Evolutionary conservation across 2,113 vertebrate species (phyloP), one percentile per base, ranked within the genome.

Genomic region (Egretta garzetta): DNA sequence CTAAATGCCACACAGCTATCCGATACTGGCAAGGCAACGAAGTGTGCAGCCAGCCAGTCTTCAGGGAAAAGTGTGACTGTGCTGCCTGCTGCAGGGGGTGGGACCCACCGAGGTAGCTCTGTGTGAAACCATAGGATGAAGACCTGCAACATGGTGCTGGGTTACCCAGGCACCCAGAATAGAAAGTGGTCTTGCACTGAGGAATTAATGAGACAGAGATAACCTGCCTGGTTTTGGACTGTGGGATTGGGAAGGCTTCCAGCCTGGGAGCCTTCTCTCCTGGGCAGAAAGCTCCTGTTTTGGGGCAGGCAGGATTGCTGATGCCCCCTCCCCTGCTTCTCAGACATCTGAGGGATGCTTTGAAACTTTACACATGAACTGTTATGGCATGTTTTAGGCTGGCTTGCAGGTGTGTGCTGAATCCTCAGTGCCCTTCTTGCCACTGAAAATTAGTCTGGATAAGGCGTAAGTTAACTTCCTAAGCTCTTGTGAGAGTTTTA

Each of bases 61-160:
- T 24, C 3, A 3, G 12, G 13, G 8, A 5, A 83, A 2, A 0
- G 4, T 39, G 26, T 4, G 1, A 50, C 56, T 2, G 1, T 14
- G 24, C 30, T 86, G 26, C 28, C 45, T 43, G 12, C 27, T 73
- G 23, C 7, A 28, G 20, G 12, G 4, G 8, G 5, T n/a, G 16
- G 18, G 18, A 52, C 1, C 23, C 35, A 56, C 7, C 1, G 2
- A 35, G 24, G 21, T 9, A 80, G 17, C 8, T 81, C 4, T 50
- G 5, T 8, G 14, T 35, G 66, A 82, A 85, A 60, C 14, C 32
- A 20, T 8, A 21, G 10, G 8, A 73, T 49, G 60, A 85, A 92
- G 86, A 2, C 6, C 18, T 83, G 23, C 12, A 35, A 32, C 2
- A 6, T 22, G 5, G 4, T 76, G 27, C 35, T 26, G 10, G 7